Percentiles rank a stretch among this genome's conserved stretches.
phyloP scores from a whole-genome alignment of 2,797 vertebrate genomes.

The Nasua narica region DNA sequence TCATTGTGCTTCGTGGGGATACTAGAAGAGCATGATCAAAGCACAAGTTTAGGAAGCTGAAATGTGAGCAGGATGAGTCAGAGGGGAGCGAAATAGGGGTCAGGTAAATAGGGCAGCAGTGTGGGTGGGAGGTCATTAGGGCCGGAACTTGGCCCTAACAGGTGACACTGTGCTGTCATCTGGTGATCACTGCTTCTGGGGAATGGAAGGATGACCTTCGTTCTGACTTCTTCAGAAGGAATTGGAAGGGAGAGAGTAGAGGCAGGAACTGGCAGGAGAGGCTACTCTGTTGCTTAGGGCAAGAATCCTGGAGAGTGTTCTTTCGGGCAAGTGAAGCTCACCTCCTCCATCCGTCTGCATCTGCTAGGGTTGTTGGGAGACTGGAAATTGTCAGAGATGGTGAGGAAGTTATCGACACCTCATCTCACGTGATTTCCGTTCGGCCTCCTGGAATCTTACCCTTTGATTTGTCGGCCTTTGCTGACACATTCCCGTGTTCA shows the following conservation, averaged over 20 bases:
- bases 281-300: background rate
- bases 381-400: background rate
- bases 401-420: background rate
- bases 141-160: background rate
- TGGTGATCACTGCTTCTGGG: background rate
- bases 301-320: background rate
- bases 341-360: background rate
- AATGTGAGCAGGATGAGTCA: background rate
- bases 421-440: background rate
- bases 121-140: background rate
- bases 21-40: background rate
- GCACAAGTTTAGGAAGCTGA: background rate
- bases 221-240: background rate
- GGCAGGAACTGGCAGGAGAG: background rate
- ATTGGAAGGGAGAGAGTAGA: background rate
- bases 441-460: background rate
- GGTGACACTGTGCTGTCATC: fast-evolving
- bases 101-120: background rate
- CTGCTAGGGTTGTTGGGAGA: background rate
- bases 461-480: too few relatives aligned
- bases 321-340: background rate
- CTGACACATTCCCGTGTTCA: background rate
- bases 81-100: background rate
- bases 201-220: background rate
- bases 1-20: background rate